Conservation (phyloP, 1,140 invertebrate genomes). For the Ips typographus region DNA sequence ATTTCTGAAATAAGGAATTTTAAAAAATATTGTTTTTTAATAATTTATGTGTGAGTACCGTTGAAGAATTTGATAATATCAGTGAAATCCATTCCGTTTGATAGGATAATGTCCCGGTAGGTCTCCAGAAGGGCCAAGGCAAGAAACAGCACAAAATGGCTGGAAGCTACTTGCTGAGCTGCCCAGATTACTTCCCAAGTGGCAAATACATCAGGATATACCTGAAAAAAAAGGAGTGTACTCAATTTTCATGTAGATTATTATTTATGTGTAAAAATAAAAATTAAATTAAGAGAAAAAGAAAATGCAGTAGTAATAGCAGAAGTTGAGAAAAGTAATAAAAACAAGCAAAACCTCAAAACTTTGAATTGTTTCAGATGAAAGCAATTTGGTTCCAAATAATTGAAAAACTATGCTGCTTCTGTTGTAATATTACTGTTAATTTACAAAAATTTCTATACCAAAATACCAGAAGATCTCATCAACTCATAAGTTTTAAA, state of each 20-base stretch:
- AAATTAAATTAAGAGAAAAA: too few species aligned
- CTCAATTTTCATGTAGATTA: background rate
- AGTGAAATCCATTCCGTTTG: conserved; percentile 96
- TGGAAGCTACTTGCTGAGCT: conserved; percentile 81
- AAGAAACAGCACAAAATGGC: conserved; percentile 90
- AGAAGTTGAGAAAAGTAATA: background rate
- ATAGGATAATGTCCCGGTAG: conserved; percentile 91
- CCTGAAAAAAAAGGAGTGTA: conserved; percentile 4
- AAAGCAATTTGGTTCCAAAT: too few species aligned
- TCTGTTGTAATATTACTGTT: background rate
- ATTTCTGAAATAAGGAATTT: conserved; percentile 69
- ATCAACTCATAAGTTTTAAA: too few species aligned
- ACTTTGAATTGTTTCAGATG: too few species aligned
- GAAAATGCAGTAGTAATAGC: background rate
- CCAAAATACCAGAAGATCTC: background rate
- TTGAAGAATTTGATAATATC: conserved; percentile 98
- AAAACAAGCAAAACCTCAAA: background rate
- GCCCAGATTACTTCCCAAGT: conserved; percentile 97
- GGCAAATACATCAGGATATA: conserved; percentile 86
- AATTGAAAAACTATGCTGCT: too few species aligned
- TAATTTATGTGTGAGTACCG: conserved; percentile 60
- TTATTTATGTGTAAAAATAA: too few species aligned
- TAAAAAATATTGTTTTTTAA: background rate
- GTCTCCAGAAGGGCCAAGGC: conserved; percentile 89
- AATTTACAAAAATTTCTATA: background rate